phyloP scores from a whole-genome alignment of 2,113 vertebrate species.

The Bettongia penicillata region DNA sequence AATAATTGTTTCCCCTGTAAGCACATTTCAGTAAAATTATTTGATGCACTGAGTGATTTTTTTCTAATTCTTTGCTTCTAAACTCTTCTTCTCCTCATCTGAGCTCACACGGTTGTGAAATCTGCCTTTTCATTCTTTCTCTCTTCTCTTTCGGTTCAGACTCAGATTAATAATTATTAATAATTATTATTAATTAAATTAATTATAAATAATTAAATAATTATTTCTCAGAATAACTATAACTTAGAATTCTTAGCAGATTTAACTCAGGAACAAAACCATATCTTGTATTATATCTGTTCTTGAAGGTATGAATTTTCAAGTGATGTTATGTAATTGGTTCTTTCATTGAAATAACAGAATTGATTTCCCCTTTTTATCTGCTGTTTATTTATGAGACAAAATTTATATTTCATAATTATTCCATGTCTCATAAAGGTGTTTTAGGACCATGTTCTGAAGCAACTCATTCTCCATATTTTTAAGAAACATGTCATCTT shows the following conservation, averaged over 20 bases:
- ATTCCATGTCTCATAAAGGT: neutral
- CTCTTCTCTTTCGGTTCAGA: neutral
- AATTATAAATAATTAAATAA: no score
- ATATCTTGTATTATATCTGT: neutral
- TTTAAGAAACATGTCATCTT: neutral
- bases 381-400: neutral
- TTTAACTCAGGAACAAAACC: neutral
- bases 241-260: neutral
- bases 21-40: neutral
- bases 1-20: neutral
- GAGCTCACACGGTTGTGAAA: neutral
- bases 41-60: neutral
- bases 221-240: neutral
- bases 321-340: neutral
- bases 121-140: neutral
- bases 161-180: neutral
- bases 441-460: constrained; percentile 14
- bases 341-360: neutral
- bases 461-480: neutral
- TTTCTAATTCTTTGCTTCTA: neutral
- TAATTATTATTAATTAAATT: no score
- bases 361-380: constrained; percentile 21
- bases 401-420: neutral
- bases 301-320: neutral
- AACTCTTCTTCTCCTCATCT: neutral